Conservation (phyloP, 1,140 invertebrate species). For the Drosophila erecta region DNA sequence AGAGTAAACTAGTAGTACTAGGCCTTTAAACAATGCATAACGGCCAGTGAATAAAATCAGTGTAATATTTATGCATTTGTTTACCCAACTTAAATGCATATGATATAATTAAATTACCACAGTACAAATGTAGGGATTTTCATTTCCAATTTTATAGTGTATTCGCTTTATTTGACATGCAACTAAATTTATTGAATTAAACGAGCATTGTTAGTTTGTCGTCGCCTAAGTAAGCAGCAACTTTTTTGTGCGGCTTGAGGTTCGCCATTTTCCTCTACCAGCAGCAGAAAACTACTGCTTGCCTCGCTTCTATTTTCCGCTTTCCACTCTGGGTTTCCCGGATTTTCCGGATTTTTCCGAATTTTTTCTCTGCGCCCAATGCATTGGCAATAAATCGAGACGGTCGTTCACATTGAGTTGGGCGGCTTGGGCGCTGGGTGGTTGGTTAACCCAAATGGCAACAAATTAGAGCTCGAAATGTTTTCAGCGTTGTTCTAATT, state of each 20-base stretch:
- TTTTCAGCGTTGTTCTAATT: slow-evolving; percentile 77
- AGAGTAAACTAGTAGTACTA: neutral
- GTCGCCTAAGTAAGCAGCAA: slow-evolving; percentile 13
- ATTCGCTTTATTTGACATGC: slow-evolving; percentile 28
- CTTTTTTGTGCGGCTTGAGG: slow-evolving; percentile 12
- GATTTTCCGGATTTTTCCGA: slow-evolving; percentile 25
- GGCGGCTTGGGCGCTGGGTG: slow-evolving; percentile 10
- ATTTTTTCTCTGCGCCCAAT: slow-evolving; percentile 12
- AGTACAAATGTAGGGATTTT: neutral
- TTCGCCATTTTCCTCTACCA: slow-evolving; percentile 11
- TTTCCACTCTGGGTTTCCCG: neutral
- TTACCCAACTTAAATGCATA: neutral
- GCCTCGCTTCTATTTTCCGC: neutral
- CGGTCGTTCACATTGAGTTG: slow-evolving; percentile 48
- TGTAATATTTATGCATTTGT: neutral
- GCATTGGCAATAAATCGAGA: slow-evolving; percentile 68
- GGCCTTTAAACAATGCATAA: too few species aligned
- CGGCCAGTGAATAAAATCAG: too few species aligned
- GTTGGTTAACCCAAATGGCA: slow-evolving; percentile 77
- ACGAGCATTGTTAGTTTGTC: slow-evolving; percentile 9
- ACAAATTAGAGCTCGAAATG: slow-evolving; percentile 71
- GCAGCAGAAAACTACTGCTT: slow-evolving; percentile 8
- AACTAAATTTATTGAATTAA: slow-evolving; percentile 26
- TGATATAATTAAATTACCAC: neutral
- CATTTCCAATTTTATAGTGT: neutral